Evolutionary conservation across 64 coral and sea anemone genomes (phyloP).

Genomic region (Pachyseris speciosa): DNA sequence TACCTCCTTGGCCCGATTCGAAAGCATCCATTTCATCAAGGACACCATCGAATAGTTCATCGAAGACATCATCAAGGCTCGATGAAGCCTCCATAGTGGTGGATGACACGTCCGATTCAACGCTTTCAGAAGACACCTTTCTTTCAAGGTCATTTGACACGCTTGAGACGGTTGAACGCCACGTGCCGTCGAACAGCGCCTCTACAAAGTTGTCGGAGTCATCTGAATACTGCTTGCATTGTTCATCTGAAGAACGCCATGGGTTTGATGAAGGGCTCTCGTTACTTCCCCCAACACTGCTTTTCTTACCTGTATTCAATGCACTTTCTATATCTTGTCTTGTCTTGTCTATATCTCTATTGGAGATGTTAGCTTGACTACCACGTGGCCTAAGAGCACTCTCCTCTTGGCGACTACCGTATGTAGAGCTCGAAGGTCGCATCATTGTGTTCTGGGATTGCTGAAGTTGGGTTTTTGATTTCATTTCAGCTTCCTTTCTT

Average conservation of each 20-base stretch:
- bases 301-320: too few relatives aligned
- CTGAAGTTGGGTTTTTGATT: too few relatives aligned
- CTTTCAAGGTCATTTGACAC: constrained; percentile 3
- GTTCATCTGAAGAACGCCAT: not conserved
- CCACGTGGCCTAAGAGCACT: too few relatives aligned
- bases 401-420: too few relatives aligned
- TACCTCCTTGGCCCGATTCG: not conserved
- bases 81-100: not conserved
- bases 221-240: not conserved
- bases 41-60: not conserved
- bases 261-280: not conserved
- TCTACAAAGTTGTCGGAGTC: not conserved
- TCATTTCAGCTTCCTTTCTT: too few relatives aligned
- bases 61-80: constrained; percentile 11
- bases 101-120: not conserved
- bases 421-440: too few relatives aligned
- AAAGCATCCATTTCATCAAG: constrained; percentile 23
- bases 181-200: not conserved
- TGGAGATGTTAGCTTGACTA: too few relatives aligned
- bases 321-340: too few relatives aligned
- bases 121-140: not conserved
- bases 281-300: too few relatives aligned
- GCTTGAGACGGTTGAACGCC: not conserved
- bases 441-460: too few relatives aligned
- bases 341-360: too few relatives aligned